Base-by-base conservation (phyloP, 1,140 invertebrate species). In the Drosophila lowei region DNA sequence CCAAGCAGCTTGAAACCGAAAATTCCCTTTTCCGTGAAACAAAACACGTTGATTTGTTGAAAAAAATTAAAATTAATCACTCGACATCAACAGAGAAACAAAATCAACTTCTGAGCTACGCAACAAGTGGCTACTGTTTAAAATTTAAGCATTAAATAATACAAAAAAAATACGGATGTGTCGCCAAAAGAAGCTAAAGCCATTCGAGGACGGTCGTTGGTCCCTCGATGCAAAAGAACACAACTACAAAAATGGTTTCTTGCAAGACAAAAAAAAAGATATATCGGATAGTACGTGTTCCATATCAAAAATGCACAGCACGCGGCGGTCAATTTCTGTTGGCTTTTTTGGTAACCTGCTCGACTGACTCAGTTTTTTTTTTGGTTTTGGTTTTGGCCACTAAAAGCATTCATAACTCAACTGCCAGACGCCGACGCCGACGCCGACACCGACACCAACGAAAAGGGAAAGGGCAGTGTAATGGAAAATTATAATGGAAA, bases 191-290 rank as follows among this genome's bases (percentile, higher is more conserved):
- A 44, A n/a, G 43, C 49, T 50, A 53, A 59, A 56, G 63, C 21
- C 55, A 54, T 42, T 60, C 81, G 81, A 85, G 81, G 81, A 85
- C 81, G 81, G 81, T 85, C 81, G 61, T 86, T 85, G 81, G 81
- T 66, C 81, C 60, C 71, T 67, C 34, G 38, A 38, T 13, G 44
- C 57, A 7, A 53, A 53, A 47, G 38, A 47, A 61, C 41, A 4
- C 34, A 13, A 11, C 34, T 13, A 38, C 34, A 38, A 11, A 38
- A 5, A 38, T 38, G 11, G 11, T 38, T 38, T 38, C 34, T 38
- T 38, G 11, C 3, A 34, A 3, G 30, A 34, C 9, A 9, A 3
- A 13, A 46, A 30, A 43, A 47, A 38, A 58, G 42, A 58, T 47
- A 44, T 42, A 38, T 28, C 25, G 28, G 30, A 61, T 11, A 49